phyloP scores from a whole-genome alignment of 1,140 invertebrate species.

The Capitella teleta region DNA sequence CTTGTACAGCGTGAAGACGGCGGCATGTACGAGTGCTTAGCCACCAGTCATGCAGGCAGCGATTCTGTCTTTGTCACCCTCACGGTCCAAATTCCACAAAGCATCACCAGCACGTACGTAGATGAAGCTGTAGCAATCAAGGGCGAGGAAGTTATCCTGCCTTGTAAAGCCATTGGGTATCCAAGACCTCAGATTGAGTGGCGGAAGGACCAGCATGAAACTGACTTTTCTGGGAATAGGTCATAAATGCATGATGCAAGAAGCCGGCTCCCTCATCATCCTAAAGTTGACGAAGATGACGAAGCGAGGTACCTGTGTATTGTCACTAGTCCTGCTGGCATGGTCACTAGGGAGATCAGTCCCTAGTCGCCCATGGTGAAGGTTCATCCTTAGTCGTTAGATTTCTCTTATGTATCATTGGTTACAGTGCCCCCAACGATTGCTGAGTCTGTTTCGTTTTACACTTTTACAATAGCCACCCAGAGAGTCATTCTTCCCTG shows the following conservation, averaged over 20 bases:
- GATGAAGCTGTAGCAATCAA: constrained; percentile 85
- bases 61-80: constrained; percentile 31
- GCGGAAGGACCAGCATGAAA: constrained; percentile 28
- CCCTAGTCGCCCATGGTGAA: constrained; percentile 13
- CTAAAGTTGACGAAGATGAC: constrained; percentile 19
- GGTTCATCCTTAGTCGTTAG: neutral
- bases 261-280: constrained; percentile 6
- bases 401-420: no score
- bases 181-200: constrained; percentile 39
- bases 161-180: constrained; percentile 44
- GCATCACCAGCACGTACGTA: constrained; percentile 72
- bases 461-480: constrained; percentile 24
- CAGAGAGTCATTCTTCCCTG: constrained; percentile 35
- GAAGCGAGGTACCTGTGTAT: constrained; percentile 41
- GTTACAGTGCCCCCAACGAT: constrained; percentile 10
- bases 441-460: neutral
- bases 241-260: constrained; percentile 7
- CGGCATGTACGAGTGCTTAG: constrained; percentile 45
- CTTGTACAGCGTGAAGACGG: constrained; percentile 29
- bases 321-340: constrained; percentile 46
- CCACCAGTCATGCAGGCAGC: constrained; percentile 42
- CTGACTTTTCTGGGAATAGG: constrained; percentile 17
- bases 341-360: constrained; percentile 17
- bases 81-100: constrained; percentile 57
- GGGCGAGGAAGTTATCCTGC: constrained; percentile 40